A percentile compares a stretch with the other conserved stretches of the same genome.
Evolutionary conservation across 2,888 invertebrate species (phyloP).

Genomic region (Rhyacophila evoluta): DNA sequence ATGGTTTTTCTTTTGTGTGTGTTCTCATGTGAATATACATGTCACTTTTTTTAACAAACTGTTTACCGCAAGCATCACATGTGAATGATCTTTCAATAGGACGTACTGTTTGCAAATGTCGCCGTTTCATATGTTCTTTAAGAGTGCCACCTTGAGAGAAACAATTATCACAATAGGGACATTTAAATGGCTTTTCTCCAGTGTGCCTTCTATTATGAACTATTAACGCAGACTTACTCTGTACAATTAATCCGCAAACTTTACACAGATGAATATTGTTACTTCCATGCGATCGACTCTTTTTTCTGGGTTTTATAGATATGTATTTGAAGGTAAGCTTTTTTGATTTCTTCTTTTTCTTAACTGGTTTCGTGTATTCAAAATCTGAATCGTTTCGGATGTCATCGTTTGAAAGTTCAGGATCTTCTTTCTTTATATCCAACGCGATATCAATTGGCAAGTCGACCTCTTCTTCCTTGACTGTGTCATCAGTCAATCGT

Average conservation of each 20-base stretch:
- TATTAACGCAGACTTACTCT: slow-evolving; percentile 41
- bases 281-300: neutral
- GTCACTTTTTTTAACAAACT: slow-evolving; percentile 61
- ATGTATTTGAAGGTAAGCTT: neutral
- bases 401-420: neutral
- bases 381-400: neutral
- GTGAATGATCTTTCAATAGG: slow-evolving; percentile 37
- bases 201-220: slow-evolving; percentile 47
- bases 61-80: slow-evolving; percentile 65
- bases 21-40: slow-evolving; percentile 62
- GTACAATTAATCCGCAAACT: slow-evolving; percentile 36
- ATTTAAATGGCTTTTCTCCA: slow-evolving; percentile 45
- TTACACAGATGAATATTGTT: slow-evolving; percentile 33
- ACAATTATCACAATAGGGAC: slow-evolving; percentile 35
- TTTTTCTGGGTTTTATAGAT: neutral
- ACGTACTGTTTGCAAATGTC: slow-evolving; percentile 34
- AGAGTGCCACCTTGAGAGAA: slow-evolving; percentile 44
- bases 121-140: slow-evolving; percentile 36
- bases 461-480: slow-evolving; percentile 37
- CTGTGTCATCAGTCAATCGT: neutral
- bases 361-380: neutral
- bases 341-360: neutral
- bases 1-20: slow-evolving; percentile 66
- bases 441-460: neutral
- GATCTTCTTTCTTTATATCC: neutral